Base-by-base conservation (phyloP, 2,113 vertebrate species). In the Aythya baeri region DNA sequence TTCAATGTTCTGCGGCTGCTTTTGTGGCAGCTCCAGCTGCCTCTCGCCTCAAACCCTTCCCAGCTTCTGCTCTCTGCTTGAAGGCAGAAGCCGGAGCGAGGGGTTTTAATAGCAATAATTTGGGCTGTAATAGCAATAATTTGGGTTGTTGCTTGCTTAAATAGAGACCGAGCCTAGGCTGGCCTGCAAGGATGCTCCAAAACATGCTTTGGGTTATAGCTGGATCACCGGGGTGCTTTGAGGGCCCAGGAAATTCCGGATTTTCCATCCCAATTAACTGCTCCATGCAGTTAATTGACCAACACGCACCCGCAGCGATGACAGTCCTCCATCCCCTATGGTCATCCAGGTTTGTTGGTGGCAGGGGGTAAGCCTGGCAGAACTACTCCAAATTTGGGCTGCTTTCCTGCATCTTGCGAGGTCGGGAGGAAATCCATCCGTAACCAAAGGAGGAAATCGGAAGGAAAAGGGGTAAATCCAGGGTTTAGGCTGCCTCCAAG, bases 341-440 rank as follows among this genome's bases (percentile, higher is more conserved):
- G 7, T 5, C 41, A 2, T 49, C 38, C 0, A 5, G 34, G 2
- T 43, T 72, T 38, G 10, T 23, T n/a, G 29, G 12, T 3, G 34
- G 46, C n/a, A 43, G 18, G 38, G 13, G 4, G 22, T 74, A 65
- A 77, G 21, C 23, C 54, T 71, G 49, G 7, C 6, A 43, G 31
- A 93, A 38, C n/a, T 73, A 18, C 13, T 73, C 49, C 23, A 36
- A 41, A 54, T 62, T 67, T 26, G 46, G 27, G 54, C 41, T 68
- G 29, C 66, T 46, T 68, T 31, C 29, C 36, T 44, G 43, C 27
- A 44, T 21, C 41, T 31, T 29, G 17, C 7, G 22, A 29, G 29
- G 18, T 14, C 12, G 22, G 34, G 34, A 73, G 52, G 29, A 73
- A 55, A 23, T 7, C 18, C 34, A 57, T 6, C 27, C 38, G 6